Evolutionary conservation across 1,140 invertebrate species (phyloP), one percentile per base, ranked within the genome.

Genomic region (Colletes gigas): DNA sequence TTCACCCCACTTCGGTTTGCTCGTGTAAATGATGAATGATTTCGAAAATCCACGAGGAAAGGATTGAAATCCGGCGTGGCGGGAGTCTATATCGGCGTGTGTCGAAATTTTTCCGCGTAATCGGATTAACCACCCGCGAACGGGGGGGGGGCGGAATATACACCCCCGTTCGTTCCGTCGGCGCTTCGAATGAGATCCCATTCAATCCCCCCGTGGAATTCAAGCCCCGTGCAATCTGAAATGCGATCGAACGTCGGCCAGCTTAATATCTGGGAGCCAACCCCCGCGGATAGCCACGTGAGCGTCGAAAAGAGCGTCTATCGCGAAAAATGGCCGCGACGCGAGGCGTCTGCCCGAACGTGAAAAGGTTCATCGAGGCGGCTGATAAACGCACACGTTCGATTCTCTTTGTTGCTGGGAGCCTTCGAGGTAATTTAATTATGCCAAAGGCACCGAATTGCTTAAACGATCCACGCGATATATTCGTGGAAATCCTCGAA

Each of bases 91-190:
- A 62, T 80, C 72, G 76, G 73, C 72, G 73, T 67, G 84, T 85
- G 88, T 89, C 85, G 85, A 89, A 89, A 86, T 85, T 90, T 85
- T 90, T 83, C 84, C 76, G 78, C 83, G 83, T 89, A 90, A 90
- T 89, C 88, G 89, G 89, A 90, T 90, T 90, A 90, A 81, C 79
- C 82, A 75, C 66, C 81, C 80, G 88, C 73, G 78, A 83, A 85
- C 78, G 82, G 84, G 83, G 83, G 54, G 82, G 84, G 83, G 83
- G 54, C 1, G 65, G 74, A 57, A 78, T 81, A 77, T 78, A 76
- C 72, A 75, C 44, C 62, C 54, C 77, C 66, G n/a, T 17, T 60
- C 68, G 50, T 8, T 14, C n/a, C 12, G 15, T 52, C 52, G n/a
- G 54, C 59, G n/a, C 15, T 57, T 30, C 41, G 81, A 88, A 89